Evolutionary conservation across 2,797 vertebrate species (phyloP), one percentile per base, ranked within the genome.

Genomic region (Zenarchopterus dispar): DNA sequence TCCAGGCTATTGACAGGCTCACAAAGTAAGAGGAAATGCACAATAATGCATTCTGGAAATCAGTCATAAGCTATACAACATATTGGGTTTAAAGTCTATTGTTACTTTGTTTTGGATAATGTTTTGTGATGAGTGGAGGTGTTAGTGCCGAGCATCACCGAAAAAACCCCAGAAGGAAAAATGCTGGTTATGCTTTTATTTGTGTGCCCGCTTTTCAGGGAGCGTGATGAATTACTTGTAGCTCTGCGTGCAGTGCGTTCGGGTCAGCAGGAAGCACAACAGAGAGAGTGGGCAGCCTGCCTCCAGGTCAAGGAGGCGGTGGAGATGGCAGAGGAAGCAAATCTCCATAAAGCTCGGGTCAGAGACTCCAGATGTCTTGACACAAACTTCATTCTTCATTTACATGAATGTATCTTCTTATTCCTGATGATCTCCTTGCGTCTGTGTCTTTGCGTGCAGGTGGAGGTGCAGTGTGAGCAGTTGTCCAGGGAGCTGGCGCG

Each of bases 261-360:
- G 2, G 93, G 88, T 73, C 87, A 95, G 67, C 89, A 90, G 62
- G 95, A 95, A 51, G 84, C 90, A 2, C 94, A 96, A 51, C 91
- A 94, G 73, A 94, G 93, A 70, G 95, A 98, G 88, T 93, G 93
- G 78, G 87, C 88, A 13, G 93, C 95, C 18, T 96, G 92, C 75
- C 93, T 95, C 43, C 96, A 96, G 91, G 94, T 98, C 82, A 96
- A 97, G 77, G 92, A 93, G 43, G 95, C 95, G 2, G 91, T 96
- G 75, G 94, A 94, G 76, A 93, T 96, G 93, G 92, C 94, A 0
- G 97, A 99, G 82, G 96, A 97, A 73, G 96, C 96, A 61, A 94
- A 94, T 75, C 92, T 99, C 23, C 94, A 95, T 73, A 98, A 95
- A 93, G 93, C 94, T 2, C 82, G 75, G 90, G 93, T 93, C 44